phyloP scores from a whole-genome alignment of 37 sponge, comb jelly and placozoan species.

The Eunapius fragilis region DNA sequence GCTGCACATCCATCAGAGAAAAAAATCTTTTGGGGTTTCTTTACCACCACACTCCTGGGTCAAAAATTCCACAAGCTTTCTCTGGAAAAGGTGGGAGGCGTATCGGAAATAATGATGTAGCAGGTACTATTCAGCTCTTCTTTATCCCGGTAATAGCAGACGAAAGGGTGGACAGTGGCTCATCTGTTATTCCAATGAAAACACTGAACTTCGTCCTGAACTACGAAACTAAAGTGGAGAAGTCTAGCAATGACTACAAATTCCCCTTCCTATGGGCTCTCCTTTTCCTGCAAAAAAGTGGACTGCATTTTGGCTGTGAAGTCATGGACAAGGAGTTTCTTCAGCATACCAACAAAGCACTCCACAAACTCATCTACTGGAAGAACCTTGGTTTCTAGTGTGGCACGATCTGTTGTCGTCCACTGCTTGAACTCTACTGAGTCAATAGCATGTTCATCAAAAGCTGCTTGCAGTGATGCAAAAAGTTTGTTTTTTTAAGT shows the following conservation, averaged over 20 bases:
- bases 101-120: neutral
- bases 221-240: neutral
- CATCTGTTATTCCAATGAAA: neutral
- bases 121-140: neutral
- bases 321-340: too few relatives aligned
- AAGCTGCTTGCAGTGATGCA: neutral
- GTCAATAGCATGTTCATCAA: conserved; percentile 51
- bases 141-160: neutral
- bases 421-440: conserved; percentile 39
- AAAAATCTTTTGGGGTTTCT: neutral
- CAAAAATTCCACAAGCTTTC: neutral
- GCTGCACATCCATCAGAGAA: neutral
- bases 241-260: too few relatives aligned
- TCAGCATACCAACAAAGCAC: too few relatives aligned
- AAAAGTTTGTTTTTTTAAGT: neutral
- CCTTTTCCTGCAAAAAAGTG: too few relatives aligned
- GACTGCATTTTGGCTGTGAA: too few relatives aligned
- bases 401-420: conserved; percentile 34
- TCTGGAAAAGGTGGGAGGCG: neutral
- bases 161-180: neutral
- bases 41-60: neutral
- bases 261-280: too few relatives aligned
- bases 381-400: conserved; percentile 27
- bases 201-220: neutral
- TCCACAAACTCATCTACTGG: conserved; percentile 40